Evolutionary conservation across 2,888 invertebrate genomes (phyloP), one percentile per base, ranked within the genome.

Genomic region (Chymomyza procnemis): DNA sequence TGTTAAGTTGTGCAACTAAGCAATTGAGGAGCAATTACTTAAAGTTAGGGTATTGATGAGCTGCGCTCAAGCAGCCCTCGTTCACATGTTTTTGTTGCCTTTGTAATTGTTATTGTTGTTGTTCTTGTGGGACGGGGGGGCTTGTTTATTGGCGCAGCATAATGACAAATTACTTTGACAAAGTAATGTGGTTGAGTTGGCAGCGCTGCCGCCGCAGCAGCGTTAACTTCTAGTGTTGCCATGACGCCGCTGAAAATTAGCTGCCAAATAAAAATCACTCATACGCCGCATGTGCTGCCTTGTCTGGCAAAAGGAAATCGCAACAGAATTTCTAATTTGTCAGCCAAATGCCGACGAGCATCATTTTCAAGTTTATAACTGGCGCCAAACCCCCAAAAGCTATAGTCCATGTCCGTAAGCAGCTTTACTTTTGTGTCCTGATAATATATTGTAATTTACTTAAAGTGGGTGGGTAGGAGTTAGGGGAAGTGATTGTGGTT

Each of bases 251-350:
- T 85, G 85, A 83, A n/a, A 82, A 87, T 82, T 80, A 82, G 74
- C 78, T 83, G 75, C 74, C 86, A 83, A 85, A 82, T 87, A 78
- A 85, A 87, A 87, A 87, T 82, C 78, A 80, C 84, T 87, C 88
- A 82, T 85, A 85, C 88, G 86, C 69, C 66, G 63, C 68, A 66
- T 79, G 65, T 47, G 61, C 47, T 19, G 54, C 46, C 62, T n/a
- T n/a, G 61, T 55, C 48, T 64, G 64, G 65, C 64, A 63, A 26
- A n/a, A 60, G 67, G 67, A 57, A 61, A 21, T 57, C 57, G 66
- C 64, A 52, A 66, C 57, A 66, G 67, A 63, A 66, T 69, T 67
- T 67, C 74, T 70, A 78, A 87, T 85, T 87, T 82, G 75, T 78
- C 80, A 83, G 69, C 50, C 64, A 56, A 57, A 65, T 30, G 19